These are phyloP conservation scores for Cybosia mesomella DNA, from an alignment of 2,888 invertebrate species.

Conservation along the genomic window DNA sequence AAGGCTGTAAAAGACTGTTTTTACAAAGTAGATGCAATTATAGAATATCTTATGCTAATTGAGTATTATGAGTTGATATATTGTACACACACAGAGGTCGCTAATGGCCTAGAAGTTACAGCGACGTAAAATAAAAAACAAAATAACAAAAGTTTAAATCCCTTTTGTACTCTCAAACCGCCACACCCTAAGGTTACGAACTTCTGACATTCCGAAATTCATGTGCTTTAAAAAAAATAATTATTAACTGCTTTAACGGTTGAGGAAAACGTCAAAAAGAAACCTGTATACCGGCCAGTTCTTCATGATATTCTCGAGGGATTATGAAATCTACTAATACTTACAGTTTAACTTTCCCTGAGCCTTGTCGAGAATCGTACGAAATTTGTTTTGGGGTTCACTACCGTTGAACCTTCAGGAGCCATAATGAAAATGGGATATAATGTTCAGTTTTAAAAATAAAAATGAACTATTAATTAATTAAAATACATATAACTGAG, in stretches of 20 bases:
- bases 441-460: too few relatives aligned
- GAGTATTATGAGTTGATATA: too few relatives aligned
- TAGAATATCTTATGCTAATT: too few relatives aligned
- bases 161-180: background rate
- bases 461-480: too few relatives aligned
- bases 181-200: background rate
- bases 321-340: background rate
- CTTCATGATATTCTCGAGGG: background rate
- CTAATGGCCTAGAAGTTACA: too few relatives aligned
- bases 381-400: background rate
- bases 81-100: too few relatives aligned
- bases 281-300: background rate
- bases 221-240: background rate
- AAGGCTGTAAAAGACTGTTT: too few relatives aligned
- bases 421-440: too few relatives aligned
- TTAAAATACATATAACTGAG: too few relatives aligned
- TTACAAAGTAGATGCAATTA: too few relatives aligned
- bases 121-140: too few relatives aligned
- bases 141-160: background rate
- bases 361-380: background rate
- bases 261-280: background rate
- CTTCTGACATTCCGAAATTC: background rate
- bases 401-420: too few relatives aligned
- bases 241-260: background rate
- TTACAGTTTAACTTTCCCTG: background rate